Evolutionary conservation across 2,888 invertebrate genomes (phyloP), one percentile per base, ranked within the genome.

Genomic region (Drepana falcataria): DNA sequence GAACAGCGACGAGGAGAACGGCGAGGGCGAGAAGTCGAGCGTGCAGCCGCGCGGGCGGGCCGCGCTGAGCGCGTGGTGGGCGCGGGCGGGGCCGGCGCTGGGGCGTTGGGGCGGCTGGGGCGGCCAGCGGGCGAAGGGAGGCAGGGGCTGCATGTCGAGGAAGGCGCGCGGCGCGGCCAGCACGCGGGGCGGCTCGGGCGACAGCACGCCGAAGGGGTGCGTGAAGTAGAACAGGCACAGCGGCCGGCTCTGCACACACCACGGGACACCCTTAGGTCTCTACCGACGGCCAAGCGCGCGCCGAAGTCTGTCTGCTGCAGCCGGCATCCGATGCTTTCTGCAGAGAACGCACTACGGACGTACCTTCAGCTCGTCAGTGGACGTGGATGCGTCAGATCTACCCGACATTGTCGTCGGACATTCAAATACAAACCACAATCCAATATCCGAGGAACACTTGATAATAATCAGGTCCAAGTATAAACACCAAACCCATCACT

Each of bases 151-250:
- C 82, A 81, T 84, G 76, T 81, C 71, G 70, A 80, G 61, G 63
- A 75, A 84, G 64, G 81, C 76, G 58, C 72, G 79, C 55, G 77
- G 78, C 61, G 77, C 68, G 54, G 73, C 65, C 53, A 73, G 65
- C 66, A 75, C 61, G 51, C 65, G 64, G 47, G 90, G 89, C 51
- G 91, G 87, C 73, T 87, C 87, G 54, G 92, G 87, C 2, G 91
- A 91, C 64, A 91, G 80, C 71, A 92, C 91, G 59, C 91, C 92
- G 75, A 92, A 92, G 54, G 92, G 92, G 68, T 92, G 91, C 60
- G 91, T 87, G 83, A 92, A 92, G 81, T 92, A 92, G 77, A 91
- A 92, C 71, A 92, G 71, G 69, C 92, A 92, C 71, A 92, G 82
- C 48, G 92, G 92, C 49, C 89, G 85, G 57, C 75, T 81, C 91